Evolutionary conservation across 2,888 invertebrate species (phyloP).

Genomic region (Ormyrus pomaceus): DNA sequence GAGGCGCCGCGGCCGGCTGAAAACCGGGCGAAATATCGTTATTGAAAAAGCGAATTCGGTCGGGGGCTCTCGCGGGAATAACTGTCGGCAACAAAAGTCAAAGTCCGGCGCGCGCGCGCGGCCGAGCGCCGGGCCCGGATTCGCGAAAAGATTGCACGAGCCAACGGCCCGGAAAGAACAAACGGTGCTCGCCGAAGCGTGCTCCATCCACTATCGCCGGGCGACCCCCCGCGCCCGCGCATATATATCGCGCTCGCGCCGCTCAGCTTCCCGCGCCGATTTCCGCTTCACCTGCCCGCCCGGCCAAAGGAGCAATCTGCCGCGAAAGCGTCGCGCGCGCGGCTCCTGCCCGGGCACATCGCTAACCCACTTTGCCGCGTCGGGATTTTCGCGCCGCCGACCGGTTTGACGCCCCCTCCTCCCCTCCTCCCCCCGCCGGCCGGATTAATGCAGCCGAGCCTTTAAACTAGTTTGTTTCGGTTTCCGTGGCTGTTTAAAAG

Average conservation of each 20-base stretch:
- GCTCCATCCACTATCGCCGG: conserved; percentile 66
- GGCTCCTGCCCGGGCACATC: not conserved
- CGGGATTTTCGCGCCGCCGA: not conserved
- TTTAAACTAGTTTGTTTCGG: not conserved
- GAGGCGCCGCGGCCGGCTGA: not conserved
- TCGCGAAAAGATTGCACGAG: conserved; percentile 75
- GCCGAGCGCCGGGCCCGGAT: conserved; percentile 71
- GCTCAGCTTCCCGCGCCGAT: conserved; percentile 57
- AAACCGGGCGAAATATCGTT: conserved; percentile 19
- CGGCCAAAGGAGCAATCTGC: conserved; percentile 36
- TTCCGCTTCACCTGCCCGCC: conserved; percentile 60
- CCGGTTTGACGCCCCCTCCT: too few relatives aligned
- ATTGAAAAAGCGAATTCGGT: conserved; percentile 19
- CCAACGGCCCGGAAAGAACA: conserved; percentile 74
- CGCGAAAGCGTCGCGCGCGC: not conserved
- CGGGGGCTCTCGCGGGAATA: conserved; percentile 55
- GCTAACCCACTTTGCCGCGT: conserved; percentile 16
- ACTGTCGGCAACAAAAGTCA: conserved; percentile 61
- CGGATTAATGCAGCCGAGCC: not conserved
- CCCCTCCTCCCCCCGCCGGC: too few relatives aligned
- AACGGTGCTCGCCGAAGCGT: conserved; percentile 73
- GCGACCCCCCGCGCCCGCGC: not conserved
- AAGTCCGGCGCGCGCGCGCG: conserved; percentile 60
- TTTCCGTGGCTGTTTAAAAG: conserved; percentile 7
- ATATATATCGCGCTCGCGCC: not conserved